Base-by-base conservation (phyloP, 1,140 invertebrate species). In the Diorhabda carinulata region DNA sequence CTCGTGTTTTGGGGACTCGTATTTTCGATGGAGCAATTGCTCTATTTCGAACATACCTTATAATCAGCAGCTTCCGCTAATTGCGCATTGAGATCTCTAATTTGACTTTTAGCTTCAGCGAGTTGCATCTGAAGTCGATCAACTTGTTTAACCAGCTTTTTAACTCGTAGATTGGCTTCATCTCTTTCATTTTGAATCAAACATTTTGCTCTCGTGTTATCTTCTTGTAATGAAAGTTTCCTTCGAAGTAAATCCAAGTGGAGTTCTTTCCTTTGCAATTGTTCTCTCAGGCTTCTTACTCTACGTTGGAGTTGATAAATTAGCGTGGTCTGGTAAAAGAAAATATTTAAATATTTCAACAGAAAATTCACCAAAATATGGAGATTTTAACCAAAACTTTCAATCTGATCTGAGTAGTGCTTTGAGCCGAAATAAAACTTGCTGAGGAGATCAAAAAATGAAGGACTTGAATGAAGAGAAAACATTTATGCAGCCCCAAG, bases 201-300 rank as follows among this genome's bases (percentile, higher is more conserved):
- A 64, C 73, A 87, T 69, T 89, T 90, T 45, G 89, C 87, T 44
- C 89, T 84, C 2, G 86, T 85, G 59, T 86, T 89, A 58, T 93
- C 91, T 74, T 93, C 92, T 80, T 93, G 92, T 2, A 95, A 85
- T 66, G 90, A 88, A 44, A 95, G 78, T 82, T 97, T 97, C 72
- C 94, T 89, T 41, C 94, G 84, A 25, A 97, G 82, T 58, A 97
- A 85, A 83, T 97, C 95, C 75, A 97, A 82, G 79, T 97, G 95
- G 3, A 97, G 85, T 80, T 97, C 95, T 76, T 95, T 90, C 70
- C 94, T 89, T 79, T 96, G 93, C 9, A 97, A 81, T 79, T 97
- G 94, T 78, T 97, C 95, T 10, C 93, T 85, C 2, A 97, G 79
- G 3, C 90, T 90, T 71, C 93, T 87, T 2, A 94, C 88, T 66